Evolutionary conservation across 2,888 invertebrate species (phyloP).

Genomic region (Scrobipalpa costella): DNA sequence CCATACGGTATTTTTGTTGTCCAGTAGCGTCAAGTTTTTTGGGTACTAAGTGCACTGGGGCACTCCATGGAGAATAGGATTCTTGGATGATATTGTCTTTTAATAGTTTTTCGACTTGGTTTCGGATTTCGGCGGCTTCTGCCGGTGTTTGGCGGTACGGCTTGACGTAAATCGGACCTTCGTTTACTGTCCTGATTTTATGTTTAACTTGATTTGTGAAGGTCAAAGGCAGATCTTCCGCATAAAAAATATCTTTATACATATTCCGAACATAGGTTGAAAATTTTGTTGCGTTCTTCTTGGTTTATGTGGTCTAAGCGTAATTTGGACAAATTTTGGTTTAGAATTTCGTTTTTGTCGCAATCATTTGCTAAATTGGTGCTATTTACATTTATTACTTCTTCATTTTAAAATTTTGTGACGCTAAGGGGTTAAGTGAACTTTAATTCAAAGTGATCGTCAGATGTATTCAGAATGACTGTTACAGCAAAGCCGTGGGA

Average conservation of each 20-base stretch:
- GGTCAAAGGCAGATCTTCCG: slow-evolving; percentile 35
- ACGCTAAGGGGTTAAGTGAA: not conserved
- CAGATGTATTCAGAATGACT: slow-evolving; percentile 23
- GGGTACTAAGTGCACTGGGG: slow-evolving; percentile 46
- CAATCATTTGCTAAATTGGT: not conserved
- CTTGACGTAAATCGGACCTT: slow-evolving; percentile 14
- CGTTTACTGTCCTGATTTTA: slow-evolving; percentile 38
- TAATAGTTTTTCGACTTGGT: slow-evolving; percentile 38
- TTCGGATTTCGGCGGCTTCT: slow-evolving; percentile 37
- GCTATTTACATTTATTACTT: not conserved
- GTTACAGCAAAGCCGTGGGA: slow-evolving; percentile 13
- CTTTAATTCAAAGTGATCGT: not conserved
- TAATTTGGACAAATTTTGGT: not conserved
- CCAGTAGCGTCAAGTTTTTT: slow-evolving; percentile 44
- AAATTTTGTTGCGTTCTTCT: slow-evolving; percentile 25
- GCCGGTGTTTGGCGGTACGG: slow-evolving; percentile 35
- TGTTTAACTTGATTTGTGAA: slow-evolving; percentile 41
- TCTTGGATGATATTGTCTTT: slow-evolving; percentile 40
- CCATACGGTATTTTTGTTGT: slow-evolving; percentile 36
- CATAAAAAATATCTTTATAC: slow-evolving; percentile 41
- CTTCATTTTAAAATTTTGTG: not conserved
- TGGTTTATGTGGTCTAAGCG: not conserved
- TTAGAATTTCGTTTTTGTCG: not conserved
- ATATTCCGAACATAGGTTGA: slow-evolving; percentile 35
- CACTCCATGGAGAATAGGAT: slow-evolving; percentile 39